Conservation (phyloP, 2,113 vertebrate species). For the Charadrius vociferus region DNA sequence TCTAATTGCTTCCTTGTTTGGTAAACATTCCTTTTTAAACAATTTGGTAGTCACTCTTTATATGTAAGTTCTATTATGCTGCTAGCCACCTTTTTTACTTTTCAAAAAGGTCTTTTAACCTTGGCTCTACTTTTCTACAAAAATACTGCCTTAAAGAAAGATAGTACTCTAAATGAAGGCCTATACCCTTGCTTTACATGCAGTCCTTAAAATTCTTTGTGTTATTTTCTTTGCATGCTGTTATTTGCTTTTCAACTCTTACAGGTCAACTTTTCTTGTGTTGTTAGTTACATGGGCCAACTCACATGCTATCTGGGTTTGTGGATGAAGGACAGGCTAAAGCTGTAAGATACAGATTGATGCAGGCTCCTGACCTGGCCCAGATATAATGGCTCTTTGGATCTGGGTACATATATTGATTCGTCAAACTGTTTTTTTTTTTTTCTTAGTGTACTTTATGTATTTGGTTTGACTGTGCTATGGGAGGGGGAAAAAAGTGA, state of each 20-base stretch:
- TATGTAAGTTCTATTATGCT: background rate
- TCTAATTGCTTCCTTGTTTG: background rate
- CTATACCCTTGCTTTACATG: background rate
- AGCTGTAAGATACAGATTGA: background rate
- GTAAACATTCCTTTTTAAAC: background rate
- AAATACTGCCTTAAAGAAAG: background rate
- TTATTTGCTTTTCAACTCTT: background rate
- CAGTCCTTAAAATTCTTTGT: background rate
- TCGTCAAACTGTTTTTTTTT: background rate
- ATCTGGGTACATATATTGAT: background rate
- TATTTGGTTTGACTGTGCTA: background rate
- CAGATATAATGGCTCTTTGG: background rate
- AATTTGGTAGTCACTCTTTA: background rate
- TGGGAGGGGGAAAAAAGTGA: background rate
- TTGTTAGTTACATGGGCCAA: background rate
- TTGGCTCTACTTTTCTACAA: background rate
- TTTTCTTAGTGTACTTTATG: background rate
- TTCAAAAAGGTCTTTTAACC: background rate
- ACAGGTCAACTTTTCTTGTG: background rate
- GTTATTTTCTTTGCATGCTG: background rate
- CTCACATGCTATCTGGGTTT: background rate
- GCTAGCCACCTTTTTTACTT: background rate
- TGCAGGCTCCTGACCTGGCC: background rate
- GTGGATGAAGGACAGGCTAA: background rate
- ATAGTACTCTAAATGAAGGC: background rate